phyloP scores from a whole-genome alignment of 2,797 vertebrate genomes.

The Nasua narica region DNA sequence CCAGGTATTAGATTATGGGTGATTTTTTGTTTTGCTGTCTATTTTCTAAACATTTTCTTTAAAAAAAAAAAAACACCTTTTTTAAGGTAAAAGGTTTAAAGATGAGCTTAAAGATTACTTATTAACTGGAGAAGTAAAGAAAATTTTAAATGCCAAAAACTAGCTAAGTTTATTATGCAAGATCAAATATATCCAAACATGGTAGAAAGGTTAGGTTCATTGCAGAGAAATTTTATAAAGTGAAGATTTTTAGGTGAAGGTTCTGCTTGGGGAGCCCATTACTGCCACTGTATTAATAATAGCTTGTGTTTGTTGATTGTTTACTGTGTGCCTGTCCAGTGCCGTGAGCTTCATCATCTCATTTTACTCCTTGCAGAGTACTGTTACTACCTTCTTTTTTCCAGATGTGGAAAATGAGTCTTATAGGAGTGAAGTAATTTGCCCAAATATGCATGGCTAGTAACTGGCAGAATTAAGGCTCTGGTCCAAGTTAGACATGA shows the following conservation, averaged over 20 bases:
- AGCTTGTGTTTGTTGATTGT: background rate
- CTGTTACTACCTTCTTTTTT: background rate
- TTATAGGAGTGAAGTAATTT: background rate
- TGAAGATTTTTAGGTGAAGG: background rate
- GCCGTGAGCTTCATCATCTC: background rate
- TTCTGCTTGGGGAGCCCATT: background rate
- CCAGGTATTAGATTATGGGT: background rate
- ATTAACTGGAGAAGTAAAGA: conserved; percentile 24
- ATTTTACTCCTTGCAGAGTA: background rate
- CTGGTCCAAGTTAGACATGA: background rate
- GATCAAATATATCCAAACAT: background rate
- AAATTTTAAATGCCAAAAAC: conserved; percentile 10
- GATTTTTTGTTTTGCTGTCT: background rate
- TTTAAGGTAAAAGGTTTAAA: conserved; percentile 43
- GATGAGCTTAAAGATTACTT: background rate
- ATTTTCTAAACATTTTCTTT: conserved; percentile 35
- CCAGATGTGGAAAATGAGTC: background rate
- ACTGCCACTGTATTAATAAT: background rate
- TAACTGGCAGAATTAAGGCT: background rate
- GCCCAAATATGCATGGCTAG: background rate
- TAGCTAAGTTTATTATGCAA: background rate
- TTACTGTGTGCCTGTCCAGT: background rate
- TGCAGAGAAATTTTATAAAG: background rate
- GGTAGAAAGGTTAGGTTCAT: background rate
- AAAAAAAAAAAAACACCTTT: background rate